These are phyloP conservation scores for Argyrosomus japonicus DNA, from an alignment of 2,113 vertebrate species.

Conservation along the genomic window DNA sequence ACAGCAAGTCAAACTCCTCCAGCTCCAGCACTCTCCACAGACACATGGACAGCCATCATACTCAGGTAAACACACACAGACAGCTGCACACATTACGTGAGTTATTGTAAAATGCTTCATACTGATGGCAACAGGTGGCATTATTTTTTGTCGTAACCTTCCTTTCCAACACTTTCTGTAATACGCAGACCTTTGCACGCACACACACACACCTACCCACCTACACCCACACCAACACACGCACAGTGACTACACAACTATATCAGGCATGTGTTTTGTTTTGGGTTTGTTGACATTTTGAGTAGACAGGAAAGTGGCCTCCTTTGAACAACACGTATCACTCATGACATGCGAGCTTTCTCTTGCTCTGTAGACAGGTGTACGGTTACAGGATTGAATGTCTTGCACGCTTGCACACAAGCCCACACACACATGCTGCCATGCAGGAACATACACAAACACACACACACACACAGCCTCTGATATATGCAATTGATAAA, in stretches of 20 bases:
- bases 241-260: conserved; percentile 13
- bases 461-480: background rate
- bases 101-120: background rate
- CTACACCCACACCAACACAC: background rate
- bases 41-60: conserved; percentile 91
- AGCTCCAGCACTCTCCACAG: conserved; percentile 85
- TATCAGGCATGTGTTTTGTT: conserved; percentile 47
- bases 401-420: conserved; percentile 25
- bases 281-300: conserved; percentile 65
- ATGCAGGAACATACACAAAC: background rate
- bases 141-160: background rate
- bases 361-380: conserved; percentile 49
- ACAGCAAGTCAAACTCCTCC: conserved; percentile 85
- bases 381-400: conserved; percentile 72
- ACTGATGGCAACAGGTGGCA: background rate
- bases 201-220: conserved; percentile 6
- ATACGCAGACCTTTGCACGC: background rate
- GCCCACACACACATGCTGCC: background rate
- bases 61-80: conserved; percentile 87
- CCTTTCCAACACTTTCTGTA: background rate
- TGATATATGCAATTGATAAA: conserved; percentile 35
- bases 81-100: background rate
- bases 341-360: conserved; percentile 71
- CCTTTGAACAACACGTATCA: conserved; percentile 49
- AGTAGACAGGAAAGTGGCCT: conserved; percentile 61